Percentiles rank a stretch among this genome's conserved stretches.
Evolutionary conservation across 2,797 vertebrate genomes (phyloP).

Genomic region (Microhierax caerulescens): DNA sequence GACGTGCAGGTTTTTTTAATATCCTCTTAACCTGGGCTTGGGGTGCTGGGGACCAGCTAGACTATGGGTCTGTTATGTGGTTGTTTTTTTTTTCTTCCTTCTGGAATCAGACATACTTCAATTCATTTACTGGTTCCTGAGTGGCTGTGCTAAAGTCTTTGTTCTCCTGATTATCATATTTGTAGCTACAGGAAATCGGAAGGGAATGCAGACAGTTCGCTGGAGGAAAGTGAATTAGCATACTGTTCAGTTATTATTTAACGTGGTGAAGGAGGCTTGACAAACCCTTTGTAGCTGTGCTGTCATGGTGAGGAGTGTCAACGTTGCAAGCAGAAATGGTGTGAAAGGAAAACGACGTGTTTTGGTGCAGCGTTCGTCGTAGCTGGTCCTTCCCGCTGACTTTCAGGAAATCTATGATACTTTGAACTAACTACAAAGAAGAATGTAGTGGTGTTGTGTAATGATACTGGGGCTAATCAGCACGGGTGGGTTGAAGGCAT

Average conservation of each 20-base stretch:
- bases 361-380: background rate
- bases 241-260: slow-evolving; percentile 32
- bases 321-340: background rate
- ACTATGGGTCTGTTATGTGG: background rate
- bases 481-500: background rate
- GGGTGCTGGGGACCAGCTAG: background rate
- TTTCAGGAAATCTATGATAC: background rate
- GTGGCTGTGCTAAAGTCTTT: slow-evolving; percentile 50
- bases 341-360: background rate
- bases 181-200: slow-evolving; percentile 62
- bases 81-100: background rate
- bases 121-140: background rate
- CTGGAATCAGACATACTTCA: background rate
- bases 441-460: background rate
- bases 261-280: background rate
- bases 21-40: background rate
- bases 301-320: slow-evolving; percentile 36
- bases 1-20: background rate
- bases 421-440: background rate
- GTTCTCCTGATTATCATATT: slow-evolving; percentile 67
- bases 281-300: slow-evolving; percentile 10
- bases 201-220: slow-evolving; percentile 52
- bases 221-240: slow-evolving; percentile 55
- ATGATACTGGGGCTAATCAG: background rate
- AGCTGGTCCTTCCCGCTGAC: background rate